Conservation (phyloP, 2,888 invertebrate genomes). For the Limnephilus marmoratus region DNA sequence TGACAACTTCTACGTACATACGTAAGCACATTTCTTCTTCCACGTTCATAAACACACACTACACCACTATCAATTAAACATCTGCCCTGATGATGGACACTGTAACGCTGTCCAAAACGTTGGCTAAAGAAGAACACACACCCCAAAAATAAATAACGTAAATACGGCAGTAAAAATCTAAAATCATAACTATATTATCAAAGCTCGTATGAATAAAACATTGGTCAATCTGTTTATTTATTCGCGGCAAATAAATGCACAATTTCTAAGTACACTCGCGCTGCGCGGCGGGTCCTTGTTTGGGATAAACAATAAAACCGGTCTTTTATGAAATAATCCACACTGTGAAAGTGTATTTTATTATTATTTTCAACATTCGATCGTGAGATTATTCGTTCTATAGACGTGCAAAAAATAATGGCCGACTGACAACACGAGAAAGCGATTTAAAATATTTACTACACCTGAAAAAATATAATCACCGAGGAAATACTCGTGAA, state of each 20-base stretch:
- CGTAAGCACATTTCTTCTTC: no score
- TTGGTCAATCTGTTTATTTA: neutral
- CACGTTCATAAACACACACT: no score
- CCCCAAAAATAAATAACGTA: no score
- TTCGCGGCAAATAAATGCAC: neutral
- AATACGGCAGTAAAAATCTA: no score
- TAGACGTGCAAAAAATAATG: conserved; percentile 44
- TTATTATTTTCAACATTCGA: conserved; percentile 22
- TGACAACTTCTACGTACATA: no score
- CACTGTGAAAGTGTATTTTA: conserved; percentile 44
- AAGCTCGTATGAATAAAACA: neutral
- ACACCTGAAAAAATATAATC: conserved; percentile 18
- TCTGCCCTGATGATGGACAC: no score
- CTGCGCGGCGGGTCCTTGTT: conserved; percentile 25
- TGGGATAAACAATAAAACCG: conserved; percentile 33
- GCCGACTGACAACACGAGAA: conserved; percentile 43
- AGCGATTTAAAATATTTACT: conserved; percentile 47
- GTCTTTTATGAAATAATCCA: conserved; percentile 44
- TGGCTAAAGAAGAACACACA: no score
- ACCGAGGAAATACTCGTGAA: conserved; percentile 34
- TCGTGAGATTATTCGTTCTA: conserved; percentile 42
- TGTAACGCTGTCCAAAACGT: no score
- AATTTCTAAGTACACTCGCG: neutral
- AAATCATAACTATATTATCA: neutral
- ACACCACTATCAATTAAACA: no score